A percentile compares a stretch with the other conserved stretches of the same genome.
phyloP scores from a whole-genome alignment of 2,888 invertebrate species.

The Tipula lateralis region DNA sequence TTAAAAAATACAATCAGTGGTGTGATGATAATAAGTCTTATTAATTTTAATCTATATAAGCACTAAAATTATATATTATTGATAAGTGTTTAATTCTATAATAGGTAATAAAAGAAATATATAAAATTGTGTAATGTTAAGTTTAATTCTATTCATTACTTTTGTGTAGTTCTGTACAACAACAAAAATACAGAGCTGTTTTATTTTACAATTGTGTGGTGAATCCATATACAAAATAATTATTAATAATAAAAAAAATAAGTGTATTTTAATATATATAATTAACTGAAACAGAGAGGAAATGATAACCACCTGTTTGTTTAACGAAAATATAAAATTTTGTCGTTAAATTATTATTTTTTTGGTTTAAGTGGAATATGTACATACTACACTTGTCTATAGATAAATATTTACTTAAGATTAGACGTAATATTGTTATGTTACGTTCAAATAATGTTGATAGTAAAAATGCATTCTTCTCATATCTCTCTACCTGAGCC shows the following conservation, averaged over 20 bases:
- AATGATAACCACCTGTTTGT: conserved; percentile 4
- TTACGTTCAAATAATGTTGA: not conserved
- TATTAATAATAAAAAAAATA: not conserved
- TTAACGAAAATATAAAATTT: not conserved
- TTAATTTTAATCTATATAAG: not conserved
- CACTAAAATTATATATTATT: not conserved
- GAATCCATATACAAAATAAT: not conserved
- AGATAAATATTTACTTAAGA: not conserved
- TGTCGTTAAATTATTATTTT: not conserved
- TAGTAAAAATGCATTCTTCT: not conserved
- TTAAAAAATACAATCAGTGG: not conserved
- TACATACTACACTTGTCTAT: not conserved
- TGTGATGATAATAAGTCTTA: not conserved
- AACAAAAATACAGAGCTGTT: not conserved
- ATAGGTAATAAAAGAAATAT: not conserved
- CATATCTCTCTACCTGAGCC: not conserved
- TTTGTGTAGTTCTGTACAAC: not conserved
- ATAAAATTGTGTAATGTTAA: not conserved
- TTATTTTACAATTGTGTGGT: not conserved
- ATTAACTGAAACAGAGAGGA: not conserved
- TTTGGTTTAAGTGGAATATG: not conserved
- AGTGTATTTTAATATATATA: not conserved
- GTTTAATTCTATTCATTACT: not conserved
- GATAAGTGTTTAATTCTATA: not conserved
- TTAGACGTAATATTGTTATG: not conserved